phyloP scores from a whole-genome alignment of 2,113 vertebrate genomes.

The Osmerus eperlanus region DNA sequence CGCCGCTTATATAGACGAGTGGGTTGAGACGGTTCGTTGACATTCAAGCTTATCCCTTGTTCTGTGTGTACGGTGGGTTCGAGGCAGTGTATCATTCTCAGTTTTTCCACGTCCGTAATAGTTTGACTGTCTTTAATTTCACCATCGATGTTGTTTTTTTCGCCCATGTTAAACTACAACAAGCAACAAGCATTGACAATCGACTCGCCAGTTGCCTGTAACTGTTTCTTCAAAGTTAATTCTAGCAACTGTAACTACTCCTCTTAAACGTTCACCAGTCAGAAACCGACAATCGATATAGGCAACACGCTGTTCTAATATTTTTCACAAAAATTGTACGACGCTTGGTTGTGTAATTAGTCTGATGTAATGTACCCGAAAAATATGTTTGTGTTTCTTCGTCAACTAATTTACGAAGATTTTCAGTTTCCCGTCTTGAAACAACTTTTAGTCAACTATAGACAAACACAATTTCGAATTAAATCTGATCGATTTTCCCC shows the following conservation, averaged over 20 bases:
- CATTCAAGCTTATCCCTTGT: not conserved
- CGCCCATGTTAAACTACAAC: conserved; percentile 43
- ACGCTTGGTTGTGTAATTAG: too few species aligned
- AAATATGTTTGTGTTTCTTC: too few species aligned
- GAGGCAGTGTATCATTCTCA: conserved; percentile 1
- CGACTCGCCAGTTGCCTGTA: too few species aligned
- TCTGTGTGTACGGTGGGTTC: conserved; percentile 4
- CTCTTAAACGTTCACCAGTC: not conserved
- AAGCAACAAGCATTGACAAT: too few species aligned
- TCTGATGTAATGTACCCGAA: too few species aligned
- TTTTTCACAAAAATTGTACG: too few species aligned
- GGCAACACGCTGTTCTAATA: too few species aligned
- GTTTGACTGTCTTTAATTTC: not conserved
- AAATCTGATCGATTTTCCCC: too few species aligned
- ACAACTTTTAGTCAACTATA: not conserved
- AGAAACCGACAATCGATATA: not conserved
- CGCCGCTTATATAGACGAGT: conserved; percentile 78
- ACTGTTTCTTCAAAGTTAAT: not conserved
- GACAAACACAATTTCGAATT: too few species aligned
- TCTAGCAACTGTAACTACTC: not conserved
- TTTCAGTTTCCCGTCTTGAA: too few species aligned
- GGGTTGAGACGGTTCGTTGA: not conserved
- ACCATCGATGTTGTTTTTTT: conserved; percentile 24
- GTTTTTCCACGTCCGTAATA: conserved; percentile 27
- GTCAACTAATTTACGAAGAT: too few species aligned